Conservation (phyloP, 2,888 invertebrate species). For the Hecatera dysodea region DNA sequence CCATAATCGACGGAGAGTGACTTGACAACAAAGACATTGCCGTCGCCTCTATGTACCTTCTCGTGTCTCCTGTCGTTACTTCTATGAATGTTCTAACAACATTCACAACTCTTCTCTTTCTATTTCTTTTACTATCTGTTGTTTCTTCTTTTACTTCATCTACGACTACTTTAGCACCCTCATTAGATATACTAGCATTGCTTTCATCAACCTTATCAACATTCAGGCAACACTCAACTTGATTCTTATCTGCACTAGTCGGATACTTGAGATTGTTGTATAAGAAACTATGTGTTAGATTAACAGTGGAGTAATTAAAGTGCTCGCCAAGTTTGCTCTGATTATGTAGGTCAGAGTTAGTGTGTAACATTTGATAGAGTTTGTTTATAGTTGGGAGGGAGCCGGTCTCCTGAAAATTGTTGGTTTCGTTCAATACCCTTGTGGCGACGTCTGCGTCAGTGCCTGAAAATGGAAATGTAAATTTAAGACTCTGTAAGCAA, state of each 20-base stretch:
- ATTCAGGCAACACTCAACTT: constrained; percentile 71
- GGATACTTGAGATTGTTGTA: constrained; percentile 71
- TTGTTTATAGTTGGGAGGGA: constrained; percentile 83
- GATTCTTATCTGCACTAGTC: constrained; percentile 62
- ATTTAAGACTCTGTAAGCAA: constrained; percentile 64
- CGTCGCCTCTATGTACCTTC: constrained; percentile 67
- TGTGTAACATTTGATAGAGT: constrained; percentile 86
- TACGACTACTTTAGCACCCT: constrained; percentile 75
- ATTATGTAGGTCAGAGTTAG: constrained; percentile 74
- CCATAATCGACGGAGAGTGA: constrained; percentile 72
- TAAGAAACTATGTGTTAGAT: constrained; percentile 72
- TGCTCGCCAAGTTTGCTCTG: constrained; percentile 73
- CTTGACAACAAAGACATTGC: constrained; percentile 70
- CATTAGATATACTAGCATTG: constrained; percentile 63
- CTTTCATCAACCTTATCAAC: constrained; percentile 53
- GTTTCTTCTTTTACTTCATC: constrained; percentile 50
- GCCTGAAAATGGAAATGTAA: constrained; percentile 77
- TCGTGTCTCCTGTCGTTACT: constrained; percentile 63
- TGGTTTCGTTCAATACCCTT: constrained; percentile 75
- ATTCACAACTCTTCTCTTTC: constrained; percentile 80
- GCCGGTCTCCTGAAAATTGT: constrained; percentile 67
- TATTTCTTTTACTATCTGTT: constrained; percentile 72
- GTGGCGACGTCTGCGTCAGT: constrained; percentile 82
- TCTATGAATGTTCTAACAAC: constrained; percentile 70
- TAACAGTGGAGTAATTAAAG: constrained; percentile 78